These are phyloP conservation scores for Ladona fulva DNA, from an alignment of 1,140 invertebrate species.

Conservation along the genomic window DNA sequence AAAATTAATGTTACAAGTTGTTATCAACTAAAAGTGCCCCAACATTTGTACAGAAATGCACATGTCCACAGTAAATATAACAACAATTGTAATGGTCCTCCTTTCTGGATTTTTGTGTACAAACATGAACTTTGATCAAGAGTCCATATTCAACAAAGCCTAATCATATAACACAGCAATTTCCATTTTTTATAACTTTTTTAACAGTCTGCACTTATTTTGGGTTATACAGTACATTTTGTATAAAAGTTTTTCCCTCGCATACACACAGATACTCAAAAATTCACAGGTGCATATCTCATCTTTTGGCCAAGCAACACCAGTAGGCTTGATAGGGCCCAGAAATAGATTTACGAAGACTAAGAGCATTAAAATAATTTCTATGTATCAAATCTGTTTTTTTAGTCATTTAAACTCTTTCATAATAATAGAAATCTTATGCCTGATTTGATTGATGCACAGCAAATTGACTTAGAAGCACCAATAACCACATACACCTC, in stretches of 20 bases:
- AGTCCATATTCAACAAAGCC: slow-evolving; percentile 5
- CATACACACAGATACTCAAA: slow-evolving; percentile 1
- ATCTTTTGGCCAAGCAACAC: slow-evolving; percentile 1
- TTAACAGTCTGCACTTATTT: not conserved
- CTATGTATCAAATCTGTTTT: slow-evolving; percentile 7
- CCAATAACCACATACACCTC: not conserved
- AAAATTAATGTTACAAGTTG: slow-evolving; percentile 4
- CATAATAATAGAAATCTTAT: not conserved
- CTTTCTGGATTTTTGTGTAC: not conserved
- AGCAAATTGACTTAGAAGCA: slow-evolving; percentile 9
- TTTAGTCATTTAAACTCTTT: not conserved
- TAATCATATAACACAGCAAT: slow-evolving; percentile 7
- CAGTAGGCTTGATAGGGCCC: not conserved
- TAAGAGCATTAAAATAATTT: slow-evolving; percentile 11
- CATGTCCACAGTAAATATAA: slow-evolving; percentile 19
- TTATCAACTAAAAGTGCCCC: slow-evolving; percentile 15
- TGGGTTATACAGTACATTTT: not conserved
- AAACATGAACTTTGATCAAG: slow-evolving; percentile 7
- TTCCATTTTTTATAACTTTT: slow-evolving; percentile 7
- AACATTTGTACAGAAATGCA: slow-evolving; percentile 21
- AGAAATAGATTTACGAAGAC: not conserved
- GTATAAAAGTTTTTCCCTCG: not conserved
- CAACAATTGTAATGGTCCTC: slow-evolving; percentile 17
- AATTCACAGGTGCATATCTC: not conserved
- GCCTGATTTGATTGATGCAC: not conserved